Base-by-base conservation (phyloP, 1,140 invertebrate genomes). In the Parapsyche elsis region DNA sequence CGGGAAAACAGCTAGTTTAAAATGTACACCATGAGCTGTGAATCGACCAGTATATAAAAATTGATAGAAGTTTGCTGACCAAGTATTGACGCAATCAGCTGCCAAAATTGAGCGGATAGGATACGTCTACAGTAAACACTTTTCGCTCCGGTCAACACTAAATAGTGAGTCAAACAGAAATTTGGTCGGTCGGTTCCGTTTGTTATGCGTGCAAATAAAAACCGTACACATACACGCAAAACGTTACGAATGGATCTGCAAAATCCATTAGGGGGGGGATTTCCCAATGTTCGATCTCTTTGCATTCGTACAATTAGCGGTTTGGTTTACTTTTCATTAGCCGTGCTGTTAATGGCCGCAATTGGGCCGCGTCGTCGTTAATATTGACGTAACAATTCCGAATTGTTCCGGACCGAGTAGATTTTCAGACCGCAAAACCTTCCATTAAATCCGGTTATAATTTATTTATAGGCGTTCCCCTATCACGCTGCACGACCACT, bases 291-390 rank as follows among this genome's bases (percentile, higher is more conserved):
- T 24, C 49, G 23, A 61, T 76, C 44, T 53, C 49, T 53, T 64
- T 24, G n/a, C 46, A 9, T 38, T 44, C 21, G 53, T 26, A 38
- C 75, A 77, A 77, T 77, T 77, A 77, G 75, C 24, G 75, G 75
- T 77, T 53, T 70, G 74, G 79, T 82, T 82, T 80, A 75, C 81
- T 78, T 78, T 82, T 82, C 81, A 82, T 82, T 82, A 82, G 59
- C 71, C 76, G 61, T 14, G 67, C 46, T 2, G 38, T 70, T 76
- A 80, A 82, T 82, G 76, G 71, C 70, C 71, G 71, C 82, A 83
- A 83, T 81, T 73, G 80, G 81, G 19, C 44, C 14, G 9, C 59
- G 2, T 21, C 59, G 59, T 61, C 26, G 71, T 80, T 76, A 74
- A 83, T 83, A 81, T 81, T 81, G 82, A 81, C 78, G 64, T 81